Evolutionary conservation across 37 sponge, comb jelly and placozoan species (phyloP).

Genomic region (Petrosia ficiformis): DNA sequence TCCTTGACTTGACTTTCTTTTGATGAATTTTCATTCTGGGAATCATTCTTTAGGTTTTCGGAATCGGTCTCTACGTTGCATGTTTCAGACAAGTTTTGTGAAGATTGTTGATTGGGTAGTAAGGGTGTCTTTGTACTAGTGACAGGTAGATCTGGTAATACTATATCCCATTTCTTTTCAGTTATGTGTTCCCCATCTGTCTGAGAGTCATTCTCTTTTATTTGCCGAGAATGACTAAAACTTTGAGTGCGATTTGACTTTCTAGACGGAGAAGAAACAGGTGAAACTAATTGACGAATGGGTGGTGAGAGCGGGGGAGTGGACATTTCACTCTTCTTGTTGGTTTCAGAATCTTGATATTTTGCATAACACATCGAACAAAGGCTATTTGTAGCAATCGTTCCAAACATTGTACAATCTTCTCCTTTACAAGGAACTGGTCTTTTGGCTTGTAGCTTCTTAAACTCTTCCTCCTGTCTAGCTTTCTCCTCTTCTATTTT

Average conservation of each 20-base stretch:
- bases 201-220: neutral
- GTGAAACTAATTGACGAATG: neutral
- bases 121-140: neutral
- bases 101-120: neutral
- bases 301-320: neutral
- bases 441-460: neutral
- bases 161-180: too few species aligned
- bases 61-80: neutral
- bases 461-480: conserved; percentile 41
- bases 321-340: neutral
- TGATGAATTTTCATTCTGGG: neutral
- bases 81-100: neutral
- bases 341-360: neutral
- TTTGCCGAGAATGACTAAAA: neutral
- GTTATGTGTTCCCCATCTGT: neutral
- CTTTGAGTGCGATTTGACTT: neutral
- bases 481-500: conserved; percentile 32
- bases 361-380: conserved; percentile 66
- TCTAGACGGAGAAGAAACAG: neutral
- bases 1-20: neutral
- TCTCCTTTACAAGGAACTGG: conserved; percentile 49
- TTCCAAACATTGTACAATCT: conserved; percentile 65
- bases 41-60: neutral
- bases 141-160: too few species aligned
- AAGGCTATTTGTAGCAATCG: conserved; percentile 35